phyloP scores from a whole-genome alignment of 1,140 invertebrate genomes.

The Drosophila funebris region DNA sequence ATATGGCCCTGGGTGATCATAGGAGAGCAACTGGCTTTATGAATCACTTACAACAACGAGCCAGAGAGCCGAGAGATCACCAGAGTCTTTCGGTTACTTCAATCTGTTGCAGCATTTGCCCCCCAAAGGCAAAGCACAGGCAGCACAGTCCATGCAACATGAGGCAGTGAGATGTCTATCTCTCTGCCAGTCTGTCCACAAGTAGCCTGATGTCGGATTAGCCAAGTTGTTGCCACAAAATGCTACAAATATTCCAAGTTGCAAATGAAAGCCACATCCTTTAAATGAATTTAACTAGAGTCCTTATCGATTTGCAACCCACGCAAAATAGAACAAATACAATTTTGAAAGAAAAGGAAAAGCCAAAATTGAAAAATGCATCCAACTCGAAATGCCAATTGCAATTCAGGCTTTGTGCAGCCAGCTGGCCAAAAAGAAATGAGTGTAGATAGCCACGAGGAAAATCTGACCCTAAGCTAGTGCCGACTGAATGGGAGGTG shows the following conservation, averaged over 20 bases:
- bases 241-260: neutral
- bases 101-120: slow-evolving; percentile 25
- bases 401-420: slow-evolving; percentile 12
- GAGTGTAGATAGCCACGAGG: neutral
- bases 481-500: neutral
- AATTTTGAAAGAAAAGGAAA: neutral
- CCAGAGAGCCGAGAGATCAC: neutral
- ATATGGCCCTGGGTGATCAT: slow-evolving; percentile 45
- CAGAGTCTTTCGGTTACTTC: slow-evolving; percentile 20
- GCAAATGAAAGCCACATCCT: neutral
- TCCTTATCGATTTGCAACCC: slow-evolving; percentile 24
- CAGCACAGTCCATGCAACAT: slow-evolving; percentile 25
- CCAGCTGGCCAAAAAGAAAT: neutral
- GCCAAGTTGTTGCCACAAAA: slow-evolving; percentile 8
- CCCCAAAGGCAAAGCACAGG: slow-evolving; percentile 20
- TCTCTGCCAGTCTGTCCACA: slow-evolving; percentile 2
- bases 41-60: slow-evolving; percentile 64
- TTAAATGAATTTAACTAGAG: neutral
- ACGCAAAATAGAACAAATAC: neutral
- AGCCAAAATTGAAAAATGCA: slow-evolving; percentile 25
- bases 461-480: neutral
- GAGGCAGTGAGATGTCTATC: slow-evolving; percentile 19
- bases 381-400: slow-evolving; percentile 31
- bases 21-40: slow-evolving; percentile 39
- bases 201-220: slow-evolving; percentile 29